phyloP scores from a whole-genome alignment of 2,113 vertebrate genomes.

The Scomber scombrus region DNA sequence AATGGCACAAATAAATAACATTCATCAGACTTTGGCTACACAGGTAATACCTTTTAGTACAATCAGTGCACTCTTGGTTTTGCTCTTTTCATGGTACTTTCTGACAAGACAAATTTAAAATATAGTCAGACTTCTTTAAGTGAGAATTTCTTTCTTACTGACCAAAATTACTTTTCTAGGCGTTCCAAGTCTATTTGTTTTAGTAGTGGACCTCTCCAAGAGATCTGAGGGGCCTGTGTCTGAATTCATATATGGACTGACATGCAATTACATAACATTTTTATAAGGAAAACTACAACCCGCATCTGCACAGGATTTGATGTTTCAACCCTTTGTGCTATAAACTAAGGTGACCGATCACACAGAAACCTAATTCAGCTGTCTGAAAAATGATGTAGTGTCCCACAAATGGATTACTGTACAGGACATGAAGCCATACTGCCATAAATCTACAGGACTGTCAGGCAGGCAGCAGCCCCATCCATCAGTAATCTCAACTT shows the following conservation, averaged over 20 bases:
- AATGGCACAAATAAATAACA: too few relatives aligned
- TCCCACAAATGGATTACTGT: conserved; percentile 66
- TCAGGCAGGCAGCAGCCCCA: conserved; percentile 48
- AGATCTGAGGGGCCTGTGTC: background rate
- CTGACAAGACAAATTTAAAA: too few relatives aligned
- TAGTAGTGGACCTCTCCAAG: too few relatives aligned
- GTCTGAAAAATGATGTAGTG: conserved; percentile 67
- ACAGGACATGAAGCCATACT: conserved; percentile 58
- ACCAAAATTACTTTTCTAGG: background rate
- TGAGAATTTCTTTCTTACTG: background rate
- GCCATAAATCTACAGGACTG: conserved; percentile 58
- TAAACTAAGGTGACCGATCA: conserved; percentile 61
- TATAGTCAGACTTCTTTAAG: too few relatives aligned
- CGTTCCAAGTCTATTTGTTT: background rate
- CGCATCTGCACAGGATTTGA: conserved; percentile 17
- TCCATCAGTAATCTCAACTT: conserved; percentile 71
- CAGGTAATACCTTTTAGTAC: too few relatives aligned
- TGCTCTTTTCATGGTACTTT: too few relatives aligned
- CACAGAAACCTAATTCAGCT: conserved; percentile 62
- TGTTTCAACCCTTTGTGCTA: conserved; percentile 52
- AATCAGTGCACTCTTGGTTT: too few relatives aligned
- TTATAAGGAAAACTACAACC: conserved; percentile 22
- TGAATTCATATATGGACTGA: background rate
- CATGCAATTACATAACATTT: conserved; percentile 31
- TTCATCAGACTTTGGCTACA: too few relatives aligned